Conservation (phyloP, 2,113 vertebrate species). For the Nyctibius bracteatus region DNA sequence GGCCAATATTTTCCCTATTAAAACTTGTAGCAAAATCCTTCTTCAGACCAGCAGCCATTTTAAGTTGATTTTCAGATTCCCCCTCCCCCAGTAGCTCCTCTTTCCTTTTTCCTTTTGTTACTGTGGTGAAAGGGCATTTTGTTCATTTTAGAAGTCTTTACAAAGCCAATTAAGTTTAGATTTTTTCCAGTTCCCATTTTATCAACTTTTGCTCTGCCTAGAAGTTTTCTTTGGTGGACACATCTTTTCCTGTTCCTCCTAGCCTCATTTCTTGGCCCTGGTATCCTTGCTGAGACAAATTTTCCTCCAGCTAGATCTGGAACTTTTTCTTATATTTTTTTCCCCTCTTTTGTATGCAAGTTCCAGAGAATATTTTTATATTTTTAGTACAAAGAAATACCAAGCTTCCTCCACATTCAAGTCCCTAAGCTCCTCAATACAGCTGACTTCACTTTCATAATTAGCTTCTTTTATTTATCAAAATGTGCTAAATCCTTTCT, state of each 20-base stretch:
- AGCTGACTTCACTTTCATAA: not conserved
- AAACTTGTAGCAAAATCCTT: not conserved
- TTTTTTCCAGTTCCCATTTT: not conserved
- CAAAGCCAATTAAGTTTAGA: not conserved
- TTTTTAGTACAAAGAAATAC: not conserved
- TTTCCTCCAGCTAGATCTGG: not conserved
- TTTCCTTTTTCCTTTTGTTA: not conserved
- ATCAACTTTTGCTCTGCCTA: not conserved
- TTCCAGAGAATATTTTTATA: not conserved
- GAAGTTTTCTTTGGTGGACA: not conserved
- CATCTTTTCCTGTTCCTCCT: not conserved
- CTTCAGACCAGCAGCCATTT: not conserved
- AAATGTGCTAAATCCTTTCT: not conserved
- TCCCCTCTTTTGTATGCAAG: not conserved
- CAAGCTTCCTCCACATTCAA: not conserved
- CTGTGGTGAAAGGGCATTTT: not conserved
- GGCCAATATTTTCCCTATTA: not conserved
- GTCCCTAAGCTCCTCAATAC: not conserved
- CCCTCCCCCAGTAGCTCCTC: not conserved
- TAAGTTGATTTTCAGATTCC: not conserved
- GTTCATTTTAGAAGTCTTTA: not conserved
- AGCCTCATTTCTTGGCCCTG: not conserved
- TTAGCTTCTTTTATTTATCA: constrained; percentile 15
- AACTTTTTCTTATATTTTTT: not conserved
- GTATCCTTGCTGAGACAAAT: not conserved